These are phyloP conservation scores for Trachops cirrhosus DNA, from an alignment of 2,797 vertebrate genomes.

Conservation along the genomic window DNA sequence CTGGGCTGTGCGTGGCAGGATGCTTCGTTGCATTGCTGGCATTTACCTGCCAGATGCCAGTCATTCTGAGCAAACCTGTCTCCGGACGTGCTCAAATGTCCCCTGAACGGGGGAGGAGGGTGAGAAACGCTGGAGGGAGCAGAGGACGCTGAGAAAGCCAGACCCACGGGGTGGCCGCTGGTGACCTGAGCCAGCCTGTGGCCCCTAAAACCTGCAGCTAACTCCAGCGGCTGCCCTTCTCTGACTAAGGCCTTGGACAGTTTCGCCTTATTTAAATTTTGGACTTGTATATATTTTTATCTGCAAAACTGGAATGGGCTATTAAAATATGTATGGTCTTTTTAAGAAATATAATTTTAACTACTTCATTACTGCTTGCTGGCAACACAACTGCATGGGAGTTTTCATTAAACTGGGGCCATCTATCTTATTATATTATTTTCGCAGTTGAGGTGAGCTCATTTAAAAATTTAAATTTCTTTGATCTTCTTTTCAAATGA, in stretches of 20 bases:
- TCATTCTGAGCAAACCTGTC: neutral
- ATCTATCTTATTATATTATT: slow-evolving; percentile 47
- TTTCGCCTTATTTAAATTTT: neutral
- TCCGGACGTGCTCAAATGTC: neutral
- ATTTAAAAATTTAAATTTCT: slow-evolving; percentile 55
- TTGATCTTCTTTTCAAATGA: slow-evolving; percentile 51
- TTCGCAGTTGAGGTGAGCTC: slow-evolving; percentile 23
- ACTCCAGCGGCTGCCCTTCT: neutral
- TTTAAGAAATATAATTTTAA: neutral
- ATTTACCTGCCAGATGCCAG: neutral
- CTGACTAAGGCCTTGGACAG: neutral
- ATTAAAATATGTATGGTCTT: neutral
- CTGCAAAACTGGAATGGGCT: neutral
- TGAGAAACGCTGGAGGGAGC: too few species aligned
- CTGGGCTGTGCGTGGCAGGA: fast-evolving
- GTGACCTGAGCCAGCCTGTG: fast-evolving
- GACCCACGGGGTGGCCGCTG: fast-evolving
- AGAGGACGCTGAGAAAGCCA: fast-evolving
- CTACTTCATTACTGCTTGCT: neutral
- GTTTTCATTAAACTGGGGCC: slow-evolving; percentile 50
- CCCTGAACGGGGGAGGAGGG: neutral
- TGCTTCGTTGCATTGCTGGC: fast-evolving
- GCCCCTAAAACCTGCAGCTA: neutral
- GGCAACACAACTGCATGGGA: neutral
- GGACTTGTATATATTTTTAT: neutral